These are phyloP conservation scores for Dione vanillae DNA, from an alignment of 2,888 invertebrate species.

Conservation along the genomic window DNA sequence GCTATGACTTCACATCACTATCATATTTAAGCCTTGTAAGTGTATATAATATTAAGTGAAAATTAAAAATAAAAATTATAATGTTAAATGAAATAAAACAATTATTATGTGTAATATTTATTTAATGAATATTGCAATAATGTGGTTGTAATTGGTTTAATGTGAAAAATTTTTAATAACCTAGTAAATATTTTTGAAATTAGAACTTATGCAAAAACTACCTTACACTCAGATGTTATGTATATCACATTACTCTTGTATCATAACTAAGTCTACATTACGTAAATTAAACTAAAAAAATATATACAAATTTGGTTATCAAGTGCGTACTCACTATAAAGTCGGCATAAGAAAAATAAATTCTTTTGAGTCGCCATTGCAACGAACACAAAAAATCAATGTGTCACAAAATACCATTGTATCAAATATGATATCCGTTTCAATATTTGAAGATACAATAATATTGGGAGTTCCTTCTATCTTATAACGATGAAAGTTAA, in stretches of 20 bases:
- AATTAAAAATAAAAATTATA: no score
- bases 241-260: conserved; percentile 69
- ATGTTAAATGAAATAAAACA: conserved; percentile 19
- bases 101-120: conserved; percentile 22
- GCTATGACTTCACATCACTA: no score
- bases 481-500: background rate
- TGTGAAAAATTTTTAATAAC: conserved; percentile 27
- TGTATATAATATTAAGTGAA: no score
- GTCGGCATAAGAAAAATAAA: background rate
- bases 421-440: background rate
- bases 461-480: conserved; percentile 3
- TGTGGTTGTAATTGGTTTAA: conserved; percentile 26
- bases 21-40: no score
- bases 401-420: background rate
- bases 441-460: background rate
- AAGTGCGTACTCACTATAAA: background rate
- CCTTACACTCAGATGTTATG: conserved; percentile 36
- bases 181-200: conserved; percentile 29
- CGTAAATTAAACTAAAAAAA: conserved; percentile 70
- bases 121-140: conserved; percentile 37
- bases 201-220: conserved; percentile 50
- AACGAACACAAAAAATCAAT: background rate
- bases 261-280: conserved; percentile 56
- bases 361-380: background rate
- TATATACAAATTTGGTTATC: conserved; percentile 72